Conservation (phyloP, 1,140 invertebrate species). For the Maniola jurtina region DNA sequence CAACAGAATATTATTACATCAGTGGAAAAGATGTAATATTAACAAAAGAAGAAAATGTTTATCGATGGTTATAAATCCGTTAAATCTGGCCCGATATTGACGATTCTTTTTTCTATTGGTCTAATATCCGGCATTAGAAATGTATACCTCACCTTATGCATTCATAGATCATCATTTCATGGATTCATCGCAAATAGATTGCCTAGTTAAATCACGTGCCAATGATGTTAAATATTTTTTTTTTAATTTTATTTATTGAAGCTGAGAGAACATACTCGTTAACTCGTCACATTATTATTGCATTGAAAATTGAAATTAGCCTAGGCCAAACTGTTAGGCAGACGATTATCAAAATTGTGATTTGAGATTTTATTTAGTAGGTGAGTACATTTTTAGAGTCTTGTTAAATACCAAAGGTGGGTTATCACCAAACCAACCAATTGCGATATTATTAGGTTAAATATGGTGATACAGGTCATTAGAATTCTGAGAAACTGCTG, state of each 20-base stretch:
- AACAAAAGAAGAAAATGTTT: not conserved
- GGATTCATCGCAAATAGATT: too few relatives aligned
- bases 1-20: not conserved
- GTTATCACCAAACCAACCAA: conserved; percentile 53
- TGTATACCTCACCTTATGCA: too few relatives aligned
- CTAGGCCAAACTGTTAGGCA: not conserved
- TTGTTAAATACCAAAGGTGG: conserved; percentile 44
- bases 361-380: conserved; percentile 19
- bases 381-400: conserved; percentile 40
- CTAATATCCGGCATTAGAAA: too few relatives aligned
- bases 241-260: too few relatives aligned
- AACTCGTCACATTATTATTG: not conserved
- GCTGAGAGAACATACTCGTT: too few relatives aligned
- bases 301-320: not conserved
- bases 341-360: not conserved
- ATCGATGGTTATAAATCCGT: not conserved
- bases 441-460: conserved; percentile 44
- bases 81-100: too few relatives aligned
- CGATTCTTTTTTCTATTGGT: too few relatives aligned
- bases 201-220: too few relatives aligned
- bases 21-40: not conserved
- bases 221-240: too few relatives aligned
- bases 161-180: too few relatives aligned
- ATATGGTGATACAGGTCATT: conserved; percentile 42
- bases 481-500: conserved; percentile 33